Evolutionary conservation across 2,797 vertebrate genomes (phyloP), one percentile per base, ranked within the genome.

Genomic region (Anolis apletophallus): DNA sequence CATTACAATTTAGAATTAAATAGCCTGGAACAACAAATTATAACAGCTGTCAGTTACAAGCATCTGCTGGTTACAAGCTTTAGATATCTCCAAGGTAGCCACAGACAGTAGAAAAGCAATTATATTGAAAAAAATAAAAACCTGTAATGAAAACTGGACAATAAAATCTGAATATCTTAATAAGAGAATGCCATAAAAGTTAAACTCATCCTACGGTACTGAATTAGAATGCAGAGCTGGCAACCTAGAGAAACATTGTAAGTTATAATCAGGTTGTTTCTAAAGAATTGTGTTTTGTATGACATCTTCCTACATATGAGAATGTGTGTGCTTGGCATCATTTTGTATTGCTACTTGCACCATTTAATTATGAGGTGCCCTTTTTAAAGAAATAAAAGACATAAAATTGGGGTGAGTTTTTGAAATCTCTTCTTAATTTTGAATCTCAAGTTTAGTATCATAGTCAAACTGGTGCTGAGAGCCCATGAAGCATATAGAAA

Each of bases 131-230:
- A 36, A 36, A n/a, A 74, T 5, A 32, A n/a, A 52, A 67, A 9
- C 2, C 23, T 73, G 46, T 52, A 34, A 79, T 21, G 68, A 16
- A 80, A 71, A 78, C 9, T 67, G 13, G 36, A 72, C n/a, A 72
- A 71, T 64, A 76, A 81, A 80, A 40, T 67, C 34, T 57, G 32
- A 4, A 64, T 81, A 55, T 68, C 80, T 85, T 80, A 61, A 80
- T 11, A 85, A 57, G 16, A n/a, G 23, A 52, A 67, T 52, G 9
- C 21, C 16, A 14, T 84, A 52, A 17, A 3, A 64, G 16, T 32
- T 57, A 83, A 59, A 36, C 8, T 72, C 23, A 72, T 32, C 55
- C 40, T 83, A 64, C 26, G 29, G 67, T 81, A 67, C 32, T 75
- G 11, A 67, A 73, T 67, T 75, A 54, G 46, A 52, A 5, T 64